These are phyloP conservation scores for Stegastes partitus DNA, from an alignment of 2,113 vertebrate genomes.

Conservation along the genomic window DNA sequence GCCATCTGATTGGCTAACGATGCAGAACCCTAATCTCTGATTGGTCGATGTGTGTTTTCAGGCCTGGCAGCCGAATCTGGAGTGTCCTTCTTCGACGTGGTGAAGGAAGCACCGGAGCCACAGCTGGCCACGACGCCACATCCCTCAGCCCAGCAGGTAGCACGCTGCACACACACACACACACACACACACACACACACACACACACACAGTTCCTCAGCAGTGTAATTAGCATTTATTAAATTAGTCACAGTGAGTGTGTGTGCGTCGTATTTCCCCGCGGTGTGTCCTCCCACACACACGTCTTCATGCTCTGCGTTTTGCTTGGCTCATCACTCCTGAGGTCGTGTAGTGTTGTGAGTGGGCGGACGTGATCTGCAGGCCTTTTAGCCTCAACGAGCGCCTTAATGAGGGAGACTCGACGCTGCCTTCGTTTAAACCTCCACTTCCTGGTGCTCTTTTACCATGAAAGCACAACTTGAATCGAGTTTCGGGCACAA, in stretches of 20 bases:
- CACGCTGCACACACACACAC: background rate
- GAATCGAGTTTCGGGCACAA: background rate
- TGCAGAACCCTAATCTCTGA: background rate
- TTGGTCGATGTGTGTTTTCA: constrained; percentile 68
- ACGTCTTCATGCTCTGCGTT: no score
- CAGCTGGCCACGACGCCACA: constrained; percentile 84
- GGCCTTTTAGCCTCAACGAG: constrained; percentile 4
- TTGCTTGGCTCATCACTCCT: constrained; percentile 20
- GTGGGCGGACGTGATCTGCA: constrained; percentile 2
- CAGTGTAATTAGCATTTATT: constrained; percentile 14
- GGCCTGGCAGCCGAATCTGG: constrained; percentile 83
- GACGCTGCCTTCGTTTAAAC: no score
- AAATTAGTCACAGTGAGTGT: constrained; percentile 16
- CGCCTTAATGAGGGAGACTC: constrained; percentile 10
- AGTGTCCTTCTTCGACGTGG: constrained; percentile 83
- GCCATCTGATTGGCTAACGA: background rate
- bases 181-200: constrained; percentile 28
- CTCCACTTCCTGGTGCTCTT: no score
- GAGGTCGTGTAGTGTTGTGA: background rate
- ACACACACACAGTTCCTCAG: background rate
- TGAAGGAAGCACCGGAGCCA: constrained; percentile 86
- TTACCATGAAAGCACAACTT: background rate
- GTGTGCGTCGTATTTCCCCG: constrained; percentile 17
- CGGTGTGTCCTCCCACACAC: background rate
- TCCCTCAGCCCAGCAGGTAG: constrained; percentile 84